Percentiles rank a stretch among this genome's conserved stretches.
Conservation (phyloP, 2,888 invertebrate genomes). For the Rhagonycha fulva region DNA sequence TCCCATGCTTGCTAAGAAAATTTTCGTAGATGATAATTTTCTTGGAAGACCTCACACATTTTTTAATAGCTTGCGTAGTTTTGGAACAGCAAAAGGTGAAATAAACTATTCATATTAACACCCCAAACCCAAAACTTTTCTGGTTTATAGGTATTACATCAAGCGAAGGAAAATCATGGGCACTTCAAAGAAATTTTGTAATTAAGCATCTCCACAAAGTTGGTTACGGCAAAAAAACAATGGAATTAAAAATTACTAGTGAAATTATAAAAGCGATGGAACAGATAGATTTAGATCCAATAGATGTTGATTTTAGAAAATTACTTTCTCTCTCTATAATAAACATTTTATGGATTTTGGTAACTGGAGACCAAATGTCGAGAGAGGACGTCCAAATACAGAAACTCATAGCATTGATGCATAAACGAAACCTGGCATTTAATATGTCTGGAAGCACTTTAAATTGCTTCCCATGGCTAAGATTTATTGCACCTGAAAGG, state of each 20-base stretch:
- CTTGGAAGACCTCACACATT: conserved; percentile 70
- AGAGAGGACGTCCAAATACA: conserved; percentile 54
- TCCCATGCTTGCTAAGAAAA: conserved; percentile 57
- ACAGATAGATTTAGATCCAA: conserved; percentile 24
- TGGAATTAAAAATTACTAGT: conserved; percentile 55
- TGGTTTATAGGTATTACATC: conserved; percentile 63
- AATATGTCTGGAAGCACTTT: conserved; percentile 52
- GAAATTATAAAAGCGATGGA: conserved; percentile 57
- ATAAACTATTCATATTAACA: too few species aligned
- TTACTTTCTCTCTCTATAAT: conserved; percentile 63
- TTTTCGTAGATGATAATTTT: conserved; percentile 63
- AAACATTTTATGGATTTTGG: conserved; percentile 68
- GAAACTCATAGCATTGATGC: conserved; percentile 56
- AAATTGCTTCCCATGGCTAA: conserved; percentile 65
- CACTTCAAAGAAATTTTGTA: conserved; percentile 58
- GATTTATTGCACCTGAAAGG: conserved; percentile 63
- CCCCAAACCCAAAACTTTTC: too few species aligned
- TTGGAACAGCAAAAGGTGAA: conserved; percentile 63
- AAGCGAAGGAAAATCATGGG: conserved; percentile 61
- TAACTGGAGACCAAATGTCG: conserved; percentile 57
- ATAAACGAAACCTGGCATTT: conserved; percentile 59
- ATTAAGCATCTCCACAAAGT: conserved; percentile 56
- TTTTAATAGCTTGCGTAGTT: conserved; percentile 65
- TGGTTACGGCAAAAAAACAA: conserved; percentile 59
- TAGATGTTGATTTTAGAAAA: conserved; percentile 42